Evolutionary conservation across 2,113 vertebrate genomes (phyloP).

Genomic region (Platycercus adscitus): DNA sequence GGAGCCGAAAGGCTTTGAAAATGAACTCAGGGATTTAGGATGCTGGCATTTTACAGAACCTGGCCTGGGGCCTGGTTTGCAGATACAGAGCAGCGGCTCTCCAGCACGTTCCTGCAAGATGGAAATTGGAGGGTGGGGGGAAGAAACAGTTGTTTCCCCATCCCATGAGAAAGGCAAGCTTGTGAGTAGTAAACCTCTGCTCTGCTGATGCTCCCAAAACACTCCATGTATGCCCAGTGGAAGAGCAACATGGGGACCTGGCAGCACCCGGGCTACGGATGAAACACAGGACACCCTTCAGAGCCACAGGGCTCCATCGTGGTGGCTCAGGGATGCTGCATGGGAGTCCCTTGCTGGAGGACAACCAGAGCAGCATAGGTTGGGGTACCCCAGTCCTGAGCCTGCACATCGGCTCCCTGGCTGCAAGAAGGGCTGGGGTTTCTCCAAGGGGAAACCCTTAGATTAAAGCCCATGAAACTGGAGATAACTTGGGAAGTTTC

Average conservation of each 20-base stretch:
- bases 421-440: not conserved
- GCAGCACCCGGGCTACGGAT: accelerated
- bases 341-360: not conserved
- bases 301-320: not conserved
- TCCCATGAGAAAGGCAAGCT: not conserved
- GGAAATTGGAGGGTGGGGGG: not conserved
- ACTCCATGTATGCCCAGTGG: accelerated
- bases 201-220: accelerated
- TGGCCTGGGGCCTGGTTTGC: not conserved
- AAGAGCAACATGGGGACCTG: not conserved
- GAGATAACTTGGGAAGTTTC: not conserved
- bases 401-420: not conserved
- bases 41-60: not conserved
- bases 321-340: not conserved
- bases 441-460: not conserved
- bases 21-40: not conserved
- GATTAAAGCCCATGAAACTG: not conserved
- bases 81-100: not conserved
- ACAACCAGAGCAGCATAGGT: not conserved
- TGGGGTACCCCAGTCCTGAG: not conserved
- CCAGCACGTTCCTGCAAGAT: not conserved
- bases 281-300: not conserved
- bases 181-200: not conserved
- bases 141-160: not conserved
- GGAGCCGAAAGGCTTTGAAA: constrained; percentile 10